Evolutionary conservation across 2,888 invertebrate genomes (phyloP).

Genomic region (Aphrophora alni): DNA sequence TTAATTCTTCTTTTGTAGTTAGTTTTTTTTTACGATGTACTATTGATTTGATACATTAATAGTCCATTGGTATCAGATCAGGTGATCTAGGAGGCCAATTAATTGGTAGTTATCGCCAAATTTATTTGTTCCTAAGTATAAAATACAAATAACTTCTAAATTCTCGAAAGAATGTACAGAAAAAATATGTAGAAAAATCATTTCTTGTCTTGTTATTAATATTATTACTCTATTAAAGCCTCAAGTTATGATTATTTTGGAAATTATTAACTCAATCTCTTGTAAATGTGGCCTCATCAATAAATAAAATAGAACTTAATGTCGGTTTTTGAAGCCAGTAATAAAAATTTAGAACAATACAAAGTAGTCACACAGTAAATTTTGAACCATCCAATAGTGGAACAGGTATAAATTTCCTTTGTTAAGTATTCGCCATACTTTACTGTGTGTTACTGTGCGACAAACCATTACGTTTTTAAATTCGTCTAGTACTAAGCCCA

Average conservation of each 20-base stretch:
- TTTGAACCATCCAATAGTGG: neutral
- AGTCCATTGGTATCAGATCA: slow-evolving; percentile 11
- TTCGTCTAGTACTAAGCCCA: neutral
- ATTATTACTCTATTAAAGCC: neutral
- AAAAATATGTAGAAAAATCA: neutral
- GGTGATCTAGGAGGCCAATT: slow-evolving; percentile 10
- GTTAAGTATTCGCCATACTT: slow-evolving; percentile 10
- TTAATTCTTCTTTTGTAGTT: neutral
- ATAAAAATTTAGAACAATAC: slow-evolving; percentile 12
- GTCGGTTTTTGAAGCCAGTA: slow-evolving; percentile 16
- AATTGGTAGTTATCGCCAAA: neutral
- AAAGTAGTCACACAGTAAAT: neutral
- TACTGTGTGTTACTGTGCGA: neutral
- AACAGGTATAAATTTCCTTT: neutral
- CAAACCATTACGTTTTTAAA: slow-evolving; percentile 10
- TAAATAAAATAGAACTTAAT: slow-evolving; percentile 17
- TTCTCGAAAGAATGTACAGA: neutral
- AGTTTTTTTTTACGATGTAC: neutral
- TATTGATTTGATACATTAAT: neutral
- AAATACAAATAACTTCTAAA: neutral
- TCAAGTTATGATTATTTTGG: neutral
- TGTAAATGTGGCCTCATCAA: slow-evolving; percentile 12
- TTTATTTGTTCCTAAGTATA: neutral
- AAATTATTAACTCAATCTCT: neutral
- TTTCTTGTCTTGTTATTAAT: neutral